A percentile compares a stretch with the other conserved stretches of the same genome.
Conservation (phyloP, 2,797 vertebrate species). For the Pipistrellus nathusii region DNA sequence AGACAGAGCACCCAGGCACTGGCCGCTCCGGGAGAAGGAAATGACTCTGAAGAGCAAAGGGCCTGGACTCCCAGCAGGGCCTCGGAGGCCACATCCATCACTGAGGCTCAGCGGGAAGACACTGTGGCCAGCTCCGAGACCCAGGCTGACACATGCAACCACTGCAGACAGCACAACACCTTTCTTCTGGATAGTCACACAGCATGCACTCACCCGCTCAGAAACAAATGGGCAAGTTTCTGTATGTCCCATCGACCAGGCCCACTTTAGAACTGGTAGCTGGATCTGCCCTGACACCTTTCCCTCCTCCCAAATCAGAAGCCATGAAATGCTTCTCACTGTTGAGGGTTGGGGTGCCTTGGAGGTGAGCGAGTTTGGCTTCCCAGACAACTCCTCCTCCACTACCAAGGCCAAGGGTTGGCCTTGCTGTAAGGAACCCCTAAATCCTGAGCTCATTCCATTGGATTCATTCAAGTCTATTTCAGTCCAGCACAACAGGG, state of each 20-base stretch:
- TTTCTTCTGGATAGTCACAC: neutral
- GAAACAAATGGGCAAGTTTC: neutral
- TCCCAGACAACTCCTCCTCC: neutral
- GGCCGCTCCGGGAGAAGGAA: neutral
- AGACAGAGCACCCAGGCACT: neutral
- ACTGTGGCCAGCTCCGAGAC: fast-evolving
- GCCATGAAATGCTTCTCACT: neutral
- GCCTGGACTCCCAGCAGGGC: neutral
- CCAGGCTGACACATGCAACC: neutral
- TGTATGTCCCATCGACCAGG: neutral
- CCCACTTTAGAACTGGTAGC: neutral
- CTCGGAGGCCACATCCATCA: neutral
- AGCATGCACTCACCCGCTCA: neutral
- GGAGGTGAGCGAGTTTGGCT: neutral
- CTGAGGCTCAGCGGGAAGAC: neutral
- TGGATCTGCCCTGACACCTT: neutral
- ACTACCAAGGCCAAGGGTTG: neutral
- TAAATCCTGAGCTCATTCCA: neutral
- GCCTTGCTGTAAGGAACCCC: neutral
- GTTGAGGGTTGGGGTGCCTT: neutral
- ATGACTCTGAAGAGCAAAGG: neutral
- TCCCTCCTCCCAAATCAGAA: neutral
- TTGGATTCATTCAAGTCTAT: no score
- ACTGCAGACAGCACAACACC: fast-evolving
- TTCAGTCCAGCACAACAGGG: neutral